phyloP scores from a whole-genome alignment of 2,888 invertebrate species.

The Dryocosmus kuriphilus region DNA sequence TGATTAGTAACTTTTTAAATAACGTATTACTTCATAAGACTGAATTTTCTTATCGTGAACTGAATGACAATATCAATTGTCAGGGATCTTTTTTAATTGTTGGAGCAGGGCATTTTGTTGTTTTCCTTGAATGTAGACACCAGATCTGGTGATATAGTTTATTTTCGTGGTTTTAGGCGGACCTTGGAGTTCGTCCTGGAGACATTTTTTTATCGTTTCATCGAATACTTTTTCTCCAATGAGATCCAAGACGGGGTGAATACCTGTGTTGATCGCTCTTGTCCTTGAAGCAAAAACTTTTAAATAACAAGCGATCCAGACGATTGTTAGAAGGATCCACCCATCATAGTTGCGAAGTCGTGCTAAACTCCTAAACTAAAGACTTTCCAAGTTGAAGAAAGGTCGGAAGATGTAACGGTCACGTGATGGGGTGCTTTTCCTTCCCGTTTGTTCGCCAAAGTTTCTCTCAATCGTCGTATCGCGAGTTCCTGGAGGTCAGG shows the following conservation, averaged over 20 bases:
- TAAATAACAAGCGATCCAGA: conserved; percentile 14
- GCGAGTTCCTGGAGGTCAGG: conserved; percentile 38
- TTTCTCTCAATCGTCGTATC: conserved; percentile 40
- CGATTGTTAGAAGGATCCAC: conserved; percentile 6
- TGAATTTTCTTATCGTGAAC: not conserved
- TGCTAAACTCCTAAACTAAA: conserved; percentile 34
- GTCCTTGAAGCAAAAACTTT: conserved; percentile 22
- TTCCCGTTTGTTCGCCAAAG: conserved; percentile 37
- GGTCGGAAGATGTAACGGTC: conserved; percentile 40
- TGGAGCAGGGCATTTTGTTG: not conserved
- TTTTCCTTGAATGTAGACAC: not conserved
- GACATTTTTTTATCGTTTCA: conserved; percentile 12
- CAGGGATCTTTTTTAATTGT: not conserved
- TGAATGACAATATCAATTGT: too few species aligned
- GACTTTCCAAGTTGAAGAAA: conserved; percentile 34
- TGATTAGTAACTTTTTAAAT: too few species aligned
- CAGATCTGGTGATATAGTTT: not conserved
- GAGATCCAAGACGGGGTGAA: conserved; percentile 4
- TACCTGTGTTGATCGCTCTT: conserved; percentile 27
- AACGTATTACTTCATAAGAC: not conserved
- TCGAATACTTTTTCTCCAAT: not conserved
- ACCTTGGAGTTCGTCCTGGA: too few species aligned
- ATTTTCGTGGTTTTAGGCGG: not conserved
- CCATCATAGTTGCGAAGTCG: conserved; percentile 29
- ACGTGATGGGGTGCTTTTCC: conserved; percentile 39